These are phyloP conservation scores for Steinernema carpocapsae DNA, from an alignment of 2,888 invertebrate genomes.

Conservation along the genomic window DNA sequence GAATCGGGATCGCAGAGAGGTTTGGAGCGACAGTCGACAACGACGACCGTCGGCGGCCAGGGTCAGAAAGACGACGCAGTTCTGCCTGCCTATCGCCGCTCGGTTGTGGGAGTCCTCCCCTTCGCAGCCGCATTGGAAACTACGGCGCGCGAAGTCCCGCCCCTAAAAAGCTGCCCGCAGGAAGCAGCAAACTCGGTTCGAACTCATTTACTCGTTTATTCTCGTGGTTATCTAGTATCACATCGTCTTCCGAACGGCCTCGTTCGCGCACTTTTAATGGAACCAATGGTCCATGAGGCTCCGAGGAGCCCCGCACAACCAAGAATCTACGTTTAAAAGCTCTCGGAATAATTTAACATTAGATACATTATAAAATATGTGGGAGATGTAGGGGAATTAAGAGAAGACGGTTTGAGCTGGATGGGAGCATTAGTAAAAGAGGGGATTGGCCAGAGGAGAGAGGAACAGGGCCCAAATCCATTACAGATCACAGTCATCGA, in stretches of 20 bases:
- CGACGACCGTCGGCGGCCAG: constrained; percentile 9
- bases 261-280: too few species aligned
- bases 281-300: too few species aligned
- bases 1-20: not conserved
- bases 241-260: too few species aligned
- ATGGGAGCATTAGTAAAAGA: too few species aligned
- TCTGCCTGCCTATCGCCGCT: not conserved
- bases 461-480: not conserved
- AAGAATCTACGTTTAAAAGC: too few species aligned
- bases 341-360: too few species aligned
- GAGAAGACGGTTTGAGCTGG: too few species aligned
- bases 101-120: not conserved
- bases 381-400: too few species aligned
- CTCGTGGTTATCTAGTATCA: too few species aligned
- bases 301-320: too few species aligned
- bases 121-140: constrained; percentile 10
- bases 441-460: too few species aligned
- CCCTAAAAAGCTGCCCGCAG: not conserved
- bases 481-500: not conserved
- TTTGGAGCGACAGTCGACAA: constrained; percentile 13
- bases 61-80: constrained; percentile 19
- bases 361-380: too few species aligned
- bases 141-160: constrained; percentile 22
- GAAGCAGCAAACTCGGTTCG: not conserved
- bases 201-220: constrained; percentile 3